Evolutionary conservation across 2,797 vertebrate species (phyloP), one percentile per base, ranked within the genome.

Genomic region (Clarias pachynema): DNA sequence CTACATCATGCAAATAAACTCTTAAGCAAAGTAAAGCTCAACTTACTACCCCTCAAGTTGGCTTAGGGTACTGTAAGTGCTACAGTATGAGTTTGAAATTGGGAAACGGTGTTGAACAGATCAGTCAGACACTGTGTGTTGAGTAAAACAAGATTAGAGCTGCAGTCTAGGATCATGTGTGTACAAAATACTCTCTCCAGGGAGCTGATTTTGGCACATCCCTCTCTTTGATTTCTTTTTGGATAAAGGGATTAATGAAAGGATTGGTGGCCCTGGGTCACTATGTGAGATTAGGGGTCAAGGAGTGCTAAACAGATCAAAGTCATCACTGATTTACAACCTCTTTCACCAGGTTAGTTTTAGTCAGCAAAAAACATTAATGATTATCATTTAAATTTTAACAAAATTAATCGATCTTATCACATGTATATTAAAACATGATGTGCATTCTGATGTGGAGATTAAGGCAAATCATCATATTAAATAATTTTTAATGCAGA

Each of bases 161-260:
- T 20, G 37, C 1, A 65, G 26, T 65, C 14, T 65, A 26, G 59
- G 34, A 12, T 57, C 49, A 49, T 66, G 68, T 63, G 9, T 60
- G 49, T 22, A 31, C 75, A 62, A 84, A 59, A 74, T 44, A 84
- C 66, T 70, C 56, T 79, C 81, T 75, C 82, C 29, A 49, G 86
- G 77, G 86, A 65, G n/a, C 49, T 74, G 60, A 81, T 84, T 68
- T 75, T 65, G 62, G n/a, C 40, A 29, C 62, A 75, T 68, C 49
- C 40, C 15, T 63, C 44, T 83, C 74, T 84, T 83, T 86, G 75
- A 79, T 81, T 63, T 75, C n/a, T 84, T 72, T 74, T 44, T 2
- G 7, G 16, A n/a, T 24, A 59, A 63, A 40, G 1, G 15, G 31
- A 68, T 44, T 49, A 74, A 74, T 74, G 18, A 37, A 86, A 74